Evolutionary conservation across 2,797 vertebrate genomes (phyloP), one percentile per base, ranked within the genome.

Genomic region (Margarornis squamiger): DNA sequence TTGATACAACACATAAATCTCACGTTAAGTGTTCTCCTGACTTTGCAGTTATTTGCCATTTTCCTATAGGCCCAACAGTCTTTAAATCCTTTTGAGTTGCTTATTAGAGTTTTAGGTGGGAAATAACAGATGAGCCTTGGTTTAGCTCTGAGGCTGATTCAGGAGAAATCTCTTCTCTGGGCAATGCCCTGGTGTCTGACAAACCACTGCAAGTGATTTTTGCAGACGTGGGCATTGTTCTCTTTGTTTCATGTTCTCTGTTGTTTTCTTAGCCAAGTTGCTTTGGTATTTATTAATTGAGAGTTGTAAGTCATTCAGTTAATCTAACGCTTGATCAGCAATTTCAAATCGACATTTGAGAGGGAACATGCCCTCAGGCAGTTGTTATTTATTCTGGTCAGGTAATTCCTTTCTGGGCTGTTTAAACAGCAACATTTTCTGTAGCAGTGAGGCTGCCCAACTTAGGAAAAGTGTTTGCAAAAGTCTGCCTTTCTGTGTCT

Each of bases 221-320:
- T 92, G 86, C 93, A 95, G 92, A 82, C 3, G 0, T 79, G 54
- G 52, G 39, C 67, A 87, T 86, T 95, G 68, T 87, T 88, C 67
- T 93, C 86, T 90, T 86, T 95, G 74, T 92, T 93, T 85, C 79
- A 94, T 71, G 93, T 71, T 90, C 83, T 54, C 49, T 80, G 48
- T 70, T 90, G 48, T 92, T 96, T 94, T 89, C 83, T 82, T 80
- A 89, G 79, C 57, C 72, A 85, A 58, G 67, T 87, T 85, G 43
- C 74, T 92, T 95, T 92, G 91, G 80, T 95, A 86, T 94, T 94
- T 94, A 95, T 95, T 97, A 97, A 94, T 96, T 94, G 86, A 85
- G 86, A 95, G 63, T 85, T 86, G 88, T 93, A 95, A 95, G 78
- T 87, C 74, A 90, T 79, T 88, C 46, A 73, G 74, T 92, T 96